phyloP scores from a whole-genome alignment of 2,113 vertebrate genomes.

The Hemiprocne comata region DNA sequence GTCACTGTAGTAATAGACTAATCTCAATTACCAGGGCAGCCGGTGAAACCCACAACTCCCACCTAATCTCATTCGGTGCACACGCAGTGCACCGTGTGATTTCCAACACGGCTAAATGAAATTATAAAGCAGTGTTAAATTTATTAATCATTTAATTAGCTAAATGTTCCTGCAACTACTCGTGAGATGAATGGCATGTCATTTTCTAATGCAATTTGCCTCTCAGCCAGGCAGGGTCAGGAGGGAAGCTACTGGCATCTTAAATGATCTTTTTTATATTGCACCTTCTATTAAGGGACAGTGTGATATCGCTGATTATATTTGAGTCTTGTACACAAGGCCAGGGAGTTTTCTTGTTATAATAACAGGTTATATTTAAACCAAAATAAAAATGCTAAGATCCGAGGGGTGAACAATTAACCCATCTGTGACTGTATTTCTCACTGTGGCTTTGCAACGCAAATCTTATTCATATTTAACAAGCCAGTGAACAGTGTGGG shows the following conservation, averaged over 20 bases:
- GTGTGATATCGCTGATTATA: slow-evolving; percentile 57
- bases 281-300: slow-evolving; percentile 73
- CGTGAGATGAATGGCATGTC: slow-evolving; percentile 93
- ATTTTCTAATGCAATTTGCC: slow-evolving; percentile 97
- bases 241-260: slow-evolving; percentile 84
- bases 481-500: slow-evolving; percentile 77
- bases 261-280: slow-evolving; percentile 79
- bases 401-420: neutral
- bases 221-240: slow-evolving; percentile 93
- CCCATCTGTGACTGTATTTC: slow-evolving; percentile 46
- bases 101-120: slow-evolving; percentile 98
- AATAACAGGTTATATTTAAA: slow-evolving; percentile 41
- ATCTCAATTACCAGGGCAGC: slow-evolving; percentile 94
- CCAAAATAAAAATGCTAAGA: slow-evolving; percentile 17
- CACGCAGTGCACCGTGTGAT: slow-evolving; percentile 87
- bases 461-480: slow-evolving; percentile 81
- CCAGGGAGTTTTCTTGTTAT: slow-evolving; percentile 11
- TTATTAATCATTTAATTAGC: slow-evolving; percentile 99
- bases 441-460: slow-evolving; percentile 48
- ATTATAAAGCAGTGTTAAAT: slow-evolving; percentile 99
- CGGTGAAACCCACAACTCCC: slow-evolving; percentile 89
- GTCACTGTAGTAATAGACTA: slow-evolving; percentile 97
- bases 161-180: slow-evolving; percentile 97
- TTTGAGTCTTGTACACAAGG: slow-evolving; percentile 64
- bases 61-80: slow-evolving; percentile 88